Conservation (phyloP, 2,888 invertebrate genomes). For the Myathropa florea region DNA sequence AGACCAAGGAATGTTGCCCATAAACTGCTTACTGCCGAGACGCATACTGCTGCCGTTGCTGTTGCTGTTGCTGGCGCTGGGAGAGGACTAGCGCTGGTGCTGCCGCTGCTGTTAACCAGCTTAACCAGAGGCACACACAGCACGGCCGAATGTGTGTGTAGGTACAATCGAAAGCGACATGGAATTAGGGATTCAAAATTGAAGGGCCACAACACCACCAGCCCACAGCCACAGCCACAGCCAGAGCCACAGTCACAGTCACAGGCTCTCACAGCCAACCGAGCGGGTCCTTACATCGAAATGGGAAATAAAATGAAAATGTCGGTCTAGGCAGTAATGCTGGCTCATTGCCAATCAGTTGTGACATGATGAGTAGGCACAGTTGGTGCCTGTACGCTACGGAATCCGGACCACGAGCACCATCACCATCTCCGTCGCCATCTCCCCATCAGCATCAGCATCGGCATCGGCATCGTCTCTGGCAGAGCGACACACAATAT, state of each 20-base stretch:
- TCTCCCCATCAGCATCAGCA: not conserved
- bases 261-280: not conserved
- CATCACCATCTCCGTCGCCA: constrained; percentile 13
- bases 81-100: not conserved
- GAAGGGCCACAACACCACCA: constrained; percentile 23
- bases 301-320: constrained; percentile 58
- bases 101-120: constrained; percentile 40
- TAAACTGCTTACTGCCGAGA: constrained; percentile 62
- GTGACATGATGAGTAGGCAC: constrained; percentile 70
- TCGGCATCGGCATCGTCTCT: not conserved
- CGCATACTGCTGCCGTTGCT: constrained; percentile 33
- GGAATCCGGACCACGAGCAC: constrained; percentile 13
- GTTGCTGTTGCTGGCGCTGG: not conserved
- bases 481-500: constrained; percentile 27
- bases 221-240: not conserved
- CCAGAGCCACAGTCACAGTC: not conserved
- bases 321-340: constrained; percentile 63
- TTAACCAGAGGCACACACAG: constrained; percentile 51
- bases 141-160: constrained; percentile 17
- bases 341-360: constrained; percentile 71
- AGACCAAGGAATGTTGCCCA: constrained; percentile 51
- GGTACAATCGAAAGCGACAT: constrained; percentile 68
- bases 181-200: constrained; percentile 62
- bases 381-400: constrained; percentile 27
- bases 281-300: constrained; percentile 11